Base-by-base conservation (phyloP, 2,888 invertebrate species). In the Drosophila sordidula region DNA sequence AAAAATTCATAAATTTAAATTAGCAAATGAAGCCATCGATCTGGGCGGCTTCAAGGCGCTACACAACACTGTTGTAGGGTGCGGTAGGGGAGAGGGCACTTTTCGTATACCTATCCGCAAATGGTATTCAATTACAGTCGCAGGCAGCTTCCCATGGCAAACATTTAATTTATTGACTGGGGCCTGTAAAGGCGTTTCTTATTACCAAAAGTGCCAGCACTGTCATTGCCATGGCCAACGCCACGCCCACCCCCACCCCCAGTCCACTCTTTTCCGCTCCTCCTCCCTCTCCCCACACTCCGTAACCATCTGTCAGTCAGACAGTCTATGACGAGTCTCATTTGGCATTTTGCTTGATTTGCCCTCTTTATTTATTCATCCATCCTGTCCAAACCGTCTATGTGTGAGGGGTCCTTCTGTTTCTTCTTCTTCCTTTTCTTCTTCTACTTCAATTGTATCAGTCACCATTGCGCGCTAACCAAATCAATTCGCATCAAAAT, bases 1-100 rank as follows among this genome's bases (percentile, higher is more conserved):
- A 71, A 77, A 82, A 80, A 85, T 85, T 85, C 85, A 85, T 85
- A 85, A 87, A 85, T 87, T 87, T 80, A 85, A 85, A 85, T 85
- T 85, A 85, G 82, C 82, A 68, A 63, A 85, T 84, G 72, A 80
- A 86, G 84, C 65, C 74, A 82, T 87, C 70, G 73, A 72, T 73
- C 69, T 56, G 51, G 14, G n/a, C 46, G 44, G 12, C 16, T 29
- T n/a, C 2, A 6, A 26, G 45, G 46, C 9, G 26, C 26, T 18
- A 18, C 18, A 18, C 18, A 18, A 26, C 6, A 3, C 9, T 34
- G 12, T 34, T 16, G 47, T 3, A 12, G 8, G 11, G 4, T 5
- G 8, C 8, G 32, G 16, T 1, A 0, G 16, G 26, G 16, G 32
- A 6, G 26, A 4, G 5, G n/a, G 44, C 51, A 25, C 11, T 32